These are phyloP conservation scores for Urocyon cinereoargenteus DNA, from an alignment of 2,797 vertebrate species.

Conservation along the genomic window DNA sequence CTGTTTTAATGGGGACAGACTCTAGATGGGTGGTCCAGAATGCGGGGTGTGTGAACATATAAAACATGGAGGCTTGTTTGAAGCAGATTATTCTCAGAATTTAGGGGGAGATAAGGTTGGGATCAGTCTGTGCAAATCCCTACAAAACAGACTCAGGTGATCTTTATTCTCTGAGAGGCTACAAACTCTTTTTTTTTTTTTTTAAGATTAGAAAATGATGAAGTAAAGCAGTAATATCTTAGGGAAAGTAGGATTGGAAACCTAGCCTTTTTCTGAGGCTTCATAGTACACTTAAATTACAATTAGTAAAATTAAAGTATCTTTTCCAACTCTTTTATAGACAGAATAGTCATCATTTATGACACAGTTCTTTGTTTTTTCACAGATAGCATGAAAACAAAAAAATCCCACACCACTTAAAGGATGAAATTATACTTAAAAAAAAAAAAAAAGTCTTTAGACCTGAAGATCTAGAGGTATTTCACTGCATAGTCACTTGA, in stretches of 20 bases:
- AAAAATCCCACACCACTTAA: not conserved
- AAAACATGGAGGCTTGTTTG: not conserved
- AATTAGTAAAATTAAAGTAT: not conserved
- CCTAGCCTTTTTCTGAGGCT: not conserved
- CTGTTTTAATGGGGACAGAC: not conserved
- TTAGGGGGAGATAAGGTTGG: not conserved
- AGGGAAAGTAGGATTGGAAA: not conserved
- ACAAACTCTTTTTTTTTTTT: not conserved
- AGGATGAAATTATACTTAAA: constrained; percentile 5
- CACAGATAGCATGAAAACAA: not conserved
- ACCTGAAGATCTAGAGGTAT: not conserved
- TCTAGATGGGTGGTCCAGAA: not conserved
- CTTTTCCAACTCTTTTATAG: constrained; percentile 34
- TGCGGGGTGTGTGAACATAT: not conserved
- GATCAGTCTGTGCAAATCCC: not conserved
- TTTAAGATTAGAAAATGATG: not conserved
- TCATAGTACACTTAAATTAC: not conserved
- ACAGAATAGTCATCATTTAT: not conserved
- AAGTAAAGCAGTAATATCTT: not conserved
- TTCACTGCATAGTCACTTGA: not conserved
- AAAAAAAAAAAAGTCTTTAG: not conserved
- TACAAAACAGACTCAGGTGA: not conserved
- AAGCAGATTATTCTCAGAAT: not conserved
- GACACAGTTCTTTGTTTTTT: not conserved
- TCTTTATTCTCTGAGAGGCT: not conserved